Evolutionary conservation across 1,140 invertebrate species (phyloP).

Genomic region (Calliopsis andreniformis): DNA sequence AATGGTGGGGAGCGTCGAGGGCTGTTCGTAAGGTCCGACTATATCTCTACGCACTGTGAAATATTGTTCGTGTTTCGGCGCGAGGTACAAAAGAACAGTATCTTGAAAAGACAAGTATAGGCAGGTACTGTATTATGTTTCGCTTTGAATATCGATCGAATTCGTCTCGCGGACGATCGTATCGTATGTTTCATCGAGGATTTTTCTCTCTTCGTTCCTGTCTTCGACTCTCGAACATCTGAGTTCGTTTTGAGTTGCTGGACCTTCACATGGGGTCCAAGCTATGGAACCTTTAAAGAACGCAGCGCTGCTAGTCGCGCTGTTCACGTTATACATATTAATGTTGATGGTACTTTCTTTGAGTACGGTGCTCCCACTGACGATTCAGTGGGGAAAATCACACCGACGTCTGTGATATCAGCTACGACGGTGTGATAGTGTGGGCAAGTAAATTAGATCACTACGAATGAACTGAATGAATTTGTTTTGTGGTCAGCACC

Average conservation of each 20-base stretch:
- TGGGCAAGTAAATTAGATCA: background rate
- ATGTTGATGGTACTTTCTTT: background rate
- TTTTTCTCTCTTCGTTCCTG: background rate
- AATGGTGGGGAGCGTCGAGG: constrained; percentile 11
- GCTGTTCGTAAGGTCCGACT: constrained; percentile 5
- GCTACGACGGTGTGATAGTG: background rate
- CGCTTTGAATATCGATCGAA: constrained; percentile 36
- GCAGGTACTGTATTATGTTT: constrained; percentile 68
- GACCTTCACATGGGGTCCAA: background rate
- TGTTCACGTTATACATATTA: background rate
- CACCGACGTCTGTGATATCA: background rate
- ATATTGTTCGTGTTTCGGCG: constrained; percentile 32
- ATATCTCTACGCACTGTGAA: constrained; percentile 15
- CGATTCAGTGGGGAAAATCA: background rate
- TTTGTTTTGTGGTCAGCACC: background rate
- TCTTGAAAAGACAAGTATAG: constrained; percentile 60
- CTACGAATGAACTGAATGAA: background rate
- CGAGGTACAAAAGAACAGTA: constrained; percentile 49
- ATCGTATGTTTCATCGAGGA: background rate
- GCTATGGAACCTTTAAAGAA: background rate
- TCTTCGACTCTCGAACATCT: background rate
- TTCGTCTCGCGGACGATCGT: constrained; percentile 1
- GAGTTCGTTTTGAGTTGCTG: background rate
- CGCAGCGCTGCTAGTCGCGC: background rate
- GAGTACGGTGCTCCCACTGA: background rate